These are phyloP conservation scores for Marcusenius ussheri DNA, from an alignment of 2,113 vertebrate genomes.

Conservation along the genomic window DNA sequence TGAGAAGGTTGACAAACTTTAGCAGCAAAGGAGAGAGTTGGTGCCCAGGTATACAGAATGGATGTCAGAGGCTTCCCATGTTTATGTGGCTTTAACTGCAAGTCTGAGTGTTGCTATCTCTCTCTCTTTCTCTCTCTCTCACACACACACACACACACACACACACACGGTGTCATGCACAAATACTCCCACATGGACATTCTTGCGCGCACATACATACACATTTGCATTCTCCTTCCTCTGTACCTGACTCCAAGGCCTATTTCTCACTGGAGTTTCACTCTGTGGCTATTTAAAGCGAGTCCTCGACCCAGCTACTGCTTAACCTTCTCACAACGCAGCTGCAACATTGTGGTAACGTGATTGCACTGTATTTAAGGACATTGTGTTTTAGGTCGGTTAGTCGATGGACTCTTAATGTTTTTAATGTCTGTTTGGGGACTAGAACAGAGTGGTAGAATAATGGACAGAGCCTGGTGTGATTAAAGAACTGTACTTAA, in stretches of 20 bases:
- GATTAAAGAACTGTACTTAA: not conserved
- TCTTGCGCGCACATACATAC: not conserved
- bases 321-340: not conserved
- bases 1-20: not conserved
- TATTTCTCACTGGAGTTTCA: not conserved
- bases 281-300: slow-evolving; percentile 1
- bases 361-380: slow-evolving; percentile 4
- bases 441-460: not conserved
- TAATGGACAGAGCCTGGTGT: not conserved
- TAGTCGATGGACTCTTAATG: not conserved
- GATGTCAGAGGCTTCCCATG: not conserved
- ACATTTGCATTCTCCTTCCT: not conserved
- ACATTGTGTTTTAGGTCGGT: not conserved
- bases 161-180: not conserved
- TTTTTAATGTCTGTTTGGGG: not conserved
- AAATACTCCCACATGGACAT: not conserved
- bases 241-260: not conserved
- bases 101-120: not conserved
- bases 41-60: not conserved
- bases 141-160: not conserved
- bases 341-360: not conserved
- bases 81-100: not conserved
- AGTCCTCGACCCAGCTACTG: not conserved
- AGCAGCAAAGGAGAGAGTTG: not conserved
- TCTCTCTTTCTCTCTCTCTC: too few relatives aligned